Conservation (phyloP, 2,888 invertebrate species). For the Azorinus chamasolen region DNA sequence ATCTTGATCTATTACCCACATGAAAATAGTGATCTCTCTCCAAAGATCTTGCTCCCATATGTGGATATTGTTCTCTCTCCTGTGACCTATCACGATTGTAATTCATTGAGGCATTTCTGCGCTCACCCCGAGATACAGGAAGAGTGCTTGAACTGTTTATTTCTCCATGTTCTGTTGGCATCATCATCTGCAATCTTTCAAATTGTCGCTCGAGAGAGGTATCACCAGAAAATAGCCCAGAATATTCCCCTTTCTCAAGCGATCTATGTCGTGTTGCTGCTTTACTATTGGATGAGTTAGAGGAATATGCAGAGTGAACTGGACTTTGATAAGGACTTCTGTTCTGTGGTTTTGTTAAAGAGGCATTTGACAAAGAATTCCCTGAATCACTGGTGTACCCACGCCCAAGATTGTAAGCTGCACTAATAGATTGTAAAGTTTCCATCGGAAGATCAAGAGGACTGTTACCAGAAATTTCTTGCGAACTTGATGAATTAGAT, state of each 20-base stretch:
- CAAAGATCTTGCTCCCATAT: constrained; percentile 84
- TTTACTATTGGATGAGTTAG: constrained; percentile 30
- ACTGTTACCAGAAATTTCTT: constrained; percentile 72
- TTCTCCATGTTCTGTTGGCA: constrained; percentile 63
- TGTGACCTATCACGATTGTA: constrained; percentile 89
- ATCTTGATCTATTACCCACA: constrained; percentile 74
- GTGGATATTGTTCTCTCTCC: constrained; percentile 88
- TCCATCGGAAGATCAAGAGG: constrained; percentile 81
- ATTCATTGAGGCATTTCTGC: constrained; percentile 56
- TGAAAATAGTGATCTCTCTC: constrained; percentile 81
- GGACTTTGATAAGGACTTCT: constrained; percentile 66
- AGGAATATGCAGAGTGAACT: constrained; percentile 51
- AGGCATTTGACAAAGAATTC: constrained; percentile 53
- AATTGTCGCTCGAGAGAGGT: constrained; percentile 84
- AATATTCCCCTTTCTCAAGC: constrained; percentile 69
- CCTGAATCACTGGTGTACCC: constrained; percentile 41
- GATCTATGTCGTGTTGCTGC: constrained; percentile 82
- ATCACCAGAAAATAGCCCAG: constrained; percentile 77
- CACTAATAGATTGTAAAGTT: constrained; percentile 75
- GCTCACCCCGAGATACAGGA: constrained; percentile 56
- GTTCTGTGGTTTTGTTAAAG: constrained; percentile 36
- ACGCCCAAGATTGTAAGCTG: constrained; percentile 69
- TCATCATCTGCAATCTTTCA: constrained; percentile 66
- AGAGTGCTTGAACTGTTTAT: constrained; percentile 58
- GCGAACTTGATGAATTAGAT: constrained; percentile 55